phyloP scores from a whole-genome alignment of 1,140 invertebrate genomes.

The Papilio polytes region DNA sequence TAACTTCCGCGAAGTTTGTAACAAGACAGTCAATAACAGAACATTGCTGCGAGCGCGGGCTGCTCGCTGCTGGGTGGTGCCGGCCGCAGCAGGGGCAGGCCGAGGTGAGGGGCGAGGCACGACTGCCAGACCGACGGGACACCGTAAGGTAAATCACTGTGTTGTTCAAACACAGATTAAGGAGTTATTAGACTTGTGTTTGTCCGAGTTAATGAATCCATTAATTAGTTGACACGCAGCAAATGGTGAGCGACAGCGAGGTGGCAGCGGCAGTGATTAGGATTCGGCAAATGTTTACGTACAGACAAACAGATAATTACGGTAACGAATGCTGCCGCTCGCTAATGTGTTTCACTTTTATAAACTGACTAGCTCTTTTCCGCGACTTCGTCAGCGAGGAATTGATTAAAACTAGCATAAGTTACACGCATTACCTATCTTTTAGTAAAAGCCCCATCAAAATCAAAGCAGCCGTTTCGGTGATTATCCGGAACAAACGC shows the following conservation, averaged over 20 bases:
- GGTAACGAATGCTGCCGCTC: background rate
- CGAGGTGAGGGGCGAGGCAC: background rate
- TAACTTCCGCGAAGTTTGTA: no score
- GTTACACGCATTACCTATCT: no score
- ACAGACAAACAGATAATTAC: conserved; percentile 7
- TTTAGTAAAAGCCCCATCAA: no score
- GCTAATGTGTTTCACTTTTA: background rate
- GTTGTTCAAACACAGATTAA: conserved; percentile 46
- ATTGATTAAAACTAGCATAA: no score
- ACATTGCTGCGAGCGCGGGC: no score
- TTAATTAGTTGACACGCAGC: conserved; percentile 58
- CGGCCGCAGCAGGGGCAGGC: no score
- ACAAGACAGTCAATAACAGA: no score
- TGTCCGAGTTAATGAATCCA: conserved; percentile 46
- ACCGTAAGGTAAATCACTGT: conserved; percentile 36
- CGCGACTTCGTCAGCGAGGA: no score
- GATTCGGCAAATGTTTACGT: conserved; percentile 41
- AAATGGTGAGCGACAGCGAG: conserved; percentile 55
- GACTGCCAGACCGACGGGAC: background rate
- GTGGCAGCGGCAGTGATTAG: conserved; percentile 22
- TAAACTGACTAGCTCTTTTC: background rate
- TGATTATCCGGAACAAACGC: no score
- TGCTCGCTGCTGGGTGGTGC: no score
- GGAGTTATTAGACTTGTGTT: conserved; percentile 40
- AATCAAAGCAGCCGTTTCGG: no score